These are phyloP conservation scores for Trichogramma pretiosum DNA, from an alignment of 1,140 invertebrate species.

Conservation along the genomic window DNA sequence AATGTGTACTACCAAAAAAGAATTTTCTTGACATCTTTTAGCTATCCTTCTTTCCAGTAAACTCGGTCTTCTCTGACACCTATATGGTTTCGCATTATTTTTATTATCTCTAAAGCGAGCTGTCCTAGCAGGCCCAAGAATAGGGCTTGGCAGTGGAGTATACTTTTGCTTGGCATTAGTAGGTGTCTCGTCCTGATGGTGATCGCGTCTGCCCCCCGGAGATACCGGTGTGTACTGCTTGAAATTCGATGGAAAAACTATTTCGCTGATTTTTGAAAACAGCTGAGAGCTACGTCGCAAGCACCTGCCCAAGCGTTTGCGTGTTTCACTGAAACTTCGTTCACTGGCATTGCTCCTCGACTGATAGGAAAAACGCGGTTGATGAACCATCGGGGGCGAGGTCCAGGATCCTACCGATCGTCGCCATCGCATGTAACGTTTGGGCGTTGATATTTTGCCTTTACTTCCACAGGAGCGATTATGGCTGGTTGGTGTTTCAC, in stretches of 20 bases:
- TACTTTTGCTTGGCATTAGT: conserved; percentile 26
- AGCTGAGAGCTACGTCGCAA: conserved; percentile 25
- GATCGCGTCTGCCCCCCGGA: conserved; percentile 14
- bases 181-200: conserved; percentile 9
- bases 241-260: conserved; percentile 29
- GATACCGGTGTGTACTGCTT: conserved; percentile 26
- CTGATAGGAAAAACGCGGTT: no score
- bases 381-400: no score
- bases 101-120: conserved; percentile 20
- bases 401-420: no score
- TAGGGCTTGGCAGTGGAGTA: conserved; percentile 28
- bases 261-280: conserved; percentile 29
- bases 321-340: no score
- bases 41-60: background rate
- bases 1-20: conserved; percentile 30
- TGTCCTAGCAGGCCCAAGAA: conserved; percentile 27
- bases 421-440: conserved; percentile 29
- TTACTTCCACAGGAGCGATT: no score
- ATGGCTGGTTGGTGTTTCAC: no score
- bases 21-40: conserved; percentile 24
- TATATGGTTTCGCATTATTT: background rate
- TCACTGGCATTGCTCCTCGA: no score
- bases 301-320: conserved; percentile 12
- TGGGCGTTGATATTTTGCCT: conserved; percentile 22
- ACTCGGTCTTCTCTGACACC: background rate